Conservation (phyloP, 2,113 vertebrate species). For the Chinchilla lanigera region DNA sequence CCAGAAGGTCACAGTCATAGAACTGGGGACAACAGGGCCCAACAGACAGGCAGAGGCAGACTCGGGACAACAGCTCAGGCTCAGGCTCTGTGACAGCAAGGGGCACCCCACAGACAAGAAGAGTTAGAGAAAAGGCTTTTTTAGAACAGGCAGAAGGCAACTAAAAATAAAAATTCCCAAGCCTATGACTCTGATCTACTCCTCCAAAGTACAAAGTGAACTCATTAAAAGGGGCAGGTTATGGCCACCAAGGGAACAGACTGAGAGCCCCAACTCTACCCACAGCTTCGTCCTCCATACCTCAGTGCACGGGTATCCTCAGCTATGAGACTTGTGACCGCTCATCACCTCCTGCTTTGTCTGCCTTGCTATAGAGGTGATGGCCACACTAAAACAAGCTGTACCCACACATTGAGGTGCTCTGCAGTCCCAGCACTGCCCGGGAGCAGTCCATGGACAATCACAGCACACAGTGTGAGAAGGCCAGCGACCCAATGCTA, state of each 20-base stretch:
- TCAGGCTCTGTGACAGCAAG: background rate
- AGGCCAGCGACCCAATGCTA: background rate
- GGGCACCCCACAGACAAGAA: background rate
- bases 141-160: background rate
- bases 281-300: background rate
- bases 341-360: background rate
- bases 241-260: background rate
- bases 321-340: background rate
- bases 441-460: background rate
- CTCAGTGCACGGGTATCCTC: background rate
- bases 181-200: background rate
- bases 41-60: background rate
- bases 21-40: background rate
- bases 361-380: background rate
- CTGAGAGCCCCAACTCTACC: background rate
- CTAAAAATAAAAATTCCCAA: background rate
- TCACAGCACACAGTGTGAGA: background rate
- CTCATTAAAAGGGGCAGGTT: background rate
- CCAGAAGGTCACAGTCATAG: background rate
- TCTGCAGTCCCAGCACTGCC: background rate
- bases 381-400: background rate
- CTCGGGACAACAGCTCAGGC: too few species aligned
- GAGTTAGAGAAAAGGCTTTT: background rate
- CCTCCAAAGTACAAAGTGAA: background rate
- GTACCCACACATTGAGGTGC: background rate